Percentiles rank a stretch among this genome's conserved stretches.
phyloP scores from a whole-genome alignment of 2,113 vertebrate genomes.

The pig (Sus scrofa) region DNA sequence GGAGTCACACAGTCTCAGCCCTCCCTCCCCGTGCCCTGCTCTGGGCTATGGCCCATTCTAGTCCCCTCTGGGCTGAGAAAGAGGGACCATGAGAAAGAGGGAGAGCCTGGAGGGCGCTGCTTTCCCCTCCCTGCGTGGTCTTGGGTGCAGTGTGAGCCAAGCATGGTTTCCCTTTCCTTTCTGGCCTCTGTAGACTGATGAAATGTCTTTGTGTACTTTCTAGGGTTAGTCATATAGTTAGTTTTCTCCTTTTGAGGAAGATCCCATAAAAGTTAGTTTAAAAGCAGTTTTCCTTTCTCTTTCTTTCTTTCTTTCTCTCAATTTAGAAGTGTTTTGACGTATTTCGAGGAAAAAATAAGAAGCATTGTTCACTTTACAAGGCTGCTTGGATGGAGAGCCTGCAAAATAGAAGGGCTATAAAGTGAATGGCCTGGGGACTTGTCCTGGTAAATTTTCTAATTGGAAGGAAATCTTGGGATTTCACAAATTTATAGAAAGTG shows the following conservation, averaged over 20 bases:
- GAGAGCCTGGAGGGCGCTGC: fast-evolving
- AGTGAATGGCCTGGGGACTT: neutral
- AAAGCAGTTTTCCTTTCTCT: neutral
- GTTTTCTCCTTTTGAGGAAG: neutral
- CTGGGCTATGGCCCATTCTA: neutral
- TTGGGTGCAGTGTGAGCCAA: neutral
- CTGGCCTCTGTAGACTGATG: neutral
- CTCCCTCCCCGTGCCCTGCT: neutral
- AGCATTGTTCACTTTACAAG: neutral
- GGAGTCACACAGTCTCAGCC: neutral
- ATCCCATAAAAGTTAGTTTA: neutral
- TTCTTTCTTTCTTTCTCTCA: too few relatives aligned
- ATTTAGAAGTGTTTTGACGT: neutral
- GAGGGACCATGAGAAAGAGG: neutral
- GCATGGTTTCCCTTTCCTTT: neutral
- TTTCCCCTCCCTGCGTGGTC: neutral
- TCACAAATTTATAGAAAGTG: neutral
- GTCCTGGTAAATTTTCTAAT: neutral
- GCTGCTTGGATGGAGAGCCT: neutral
- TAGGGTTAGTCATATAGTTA: neutral
- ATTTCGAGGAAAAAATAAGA: neutral
- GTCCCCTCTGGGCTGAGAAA: neutral
- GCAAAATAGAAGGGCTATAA: neutral
- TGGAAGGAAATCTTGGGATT: conserved; percentile 48
- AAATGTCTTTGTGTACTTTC: neutral